Evolutionary conservation across 2,113 vertebrate species (phyloP), one percentile per base, ranked within the genome.

Genomic region (Deroptyus accipitrinus): DNA sequence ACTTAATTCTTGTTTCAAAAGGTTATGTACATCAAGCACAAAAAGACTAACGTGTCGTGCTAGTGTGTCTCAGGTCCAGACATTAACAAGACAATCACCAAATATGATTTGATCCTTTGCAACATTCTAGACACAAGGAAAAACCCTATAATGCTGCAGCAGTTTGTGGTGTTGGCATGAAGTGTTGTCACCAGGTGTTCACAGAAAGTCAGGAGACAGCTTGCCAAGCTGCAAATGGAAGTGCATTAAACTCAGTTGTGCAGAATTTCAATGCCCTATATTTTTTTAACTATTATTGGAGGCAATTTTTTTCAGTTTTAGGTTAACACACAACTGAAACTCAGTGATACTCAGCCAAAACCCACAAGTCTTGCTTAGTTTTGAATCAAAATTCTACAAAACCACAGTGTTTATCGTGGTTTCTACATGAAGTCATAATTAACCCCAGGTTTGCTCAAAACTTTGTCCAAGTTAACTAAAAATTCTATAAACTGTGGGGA

Each of bases 401-500:
- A 62, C 96, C 96, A 73, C 94, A 83, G 44, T 94, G 87, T 94
- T 91, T 96, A 79, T 89, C 92, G 62, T 95, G 94, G 83, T 96
- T 96, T 84, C 74, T 82, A 62, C 59, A 91, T 96, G 91, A 96
- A 96, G 94, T 95, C 95, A 97, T 96, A 96, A 96, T 96, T 94
- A 97, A 96, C 92, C 95, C 95, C 95, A 96, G 86, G n/a, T 96
- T 94, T 92, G 62, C 86, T 95, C 49, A 86, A 95, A 93, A 84
- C 88, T 93, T 93, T 41, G 23, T 84, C 95, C 92, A 96, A 94
- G 77, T 64, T 88, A 78, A 92, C 86, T 61, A 78, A 75, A 92
- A 91, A 75, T 69, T 89, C 76, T 91, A 63, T 89, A 84, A 96
- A 84, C 69, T 93, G 54, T 87, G 77, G 83, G 83, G 82, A 90